These are phyloP conservation scores for Chymomyza procnemis DNA, from an alignment of 2,888 invertebrate genomes.

Conservation along the genomic window DNA sequence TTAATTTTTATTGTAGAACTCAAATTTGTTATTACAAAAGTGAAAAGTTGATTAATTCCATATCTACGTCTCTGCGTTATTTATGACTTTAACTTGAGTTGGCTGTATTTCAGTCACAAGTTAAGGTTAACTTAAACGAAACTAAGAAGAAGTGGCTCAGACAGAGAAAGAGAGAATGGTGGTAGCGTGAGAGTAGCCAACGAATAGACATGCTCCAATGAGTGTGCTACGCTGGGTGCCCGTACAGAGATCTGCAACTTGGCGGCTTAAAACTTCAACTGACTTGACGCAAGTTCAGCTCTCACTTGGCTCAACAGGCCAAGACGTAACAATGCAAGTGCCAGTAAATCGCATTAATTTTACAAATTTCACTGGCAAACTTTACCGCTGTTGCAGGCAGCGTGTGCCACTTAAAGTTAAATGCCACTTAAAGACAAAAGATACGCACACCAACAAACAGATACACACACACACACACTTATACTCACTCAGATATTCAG, in stretches of 20 bases:
- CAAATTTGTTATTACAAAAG: too few relatives aligned
- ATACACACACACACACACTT: not conserved
- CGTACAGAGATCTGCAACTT: not conserved
- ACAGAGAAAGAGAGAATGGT: not conserved
- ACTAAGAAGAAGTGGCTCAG: too few relatives aligned
- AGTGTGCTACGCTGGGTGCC: too few relatives aligned
- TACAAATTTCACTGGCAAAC: constrained; percentile 67
- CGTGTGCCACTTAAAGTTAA: constrained; percentile 57
- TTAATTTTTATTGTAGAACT: too few relatives aligned
- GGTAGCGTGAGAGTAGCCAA: not conserved
- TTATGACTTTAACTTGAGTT: too few relatives aligned
- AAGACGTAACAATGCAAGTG: constrained; percentile 14
- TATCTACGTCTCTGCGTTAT: too few relatives aligned
- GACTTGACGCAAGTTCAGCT: not conserved
- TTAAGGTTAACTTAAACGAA: too few relatives aligned
- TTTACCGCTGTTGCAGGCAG: constrained; percentile 37
- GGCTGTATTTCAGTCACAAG: too few relatives aligned
- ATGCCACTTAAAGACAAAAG: constrained; percentile 68
- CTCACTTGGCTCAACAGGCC: not conserved
- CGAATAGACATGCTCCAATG: not conserved
- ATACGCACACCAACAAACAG: constrained; percentile 31
- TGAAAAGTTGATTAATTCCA: too few relatives aligned
- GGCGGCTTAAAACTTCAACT: not conserved
- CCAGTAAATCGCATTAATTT: constrained; percentile 68
- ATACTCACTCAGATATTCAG: not conserved